Evolutionary conservation across 2,797 vertebrate genomes (phyloP).

Genomic region (Melanotaenia trifasciata): DNA sequence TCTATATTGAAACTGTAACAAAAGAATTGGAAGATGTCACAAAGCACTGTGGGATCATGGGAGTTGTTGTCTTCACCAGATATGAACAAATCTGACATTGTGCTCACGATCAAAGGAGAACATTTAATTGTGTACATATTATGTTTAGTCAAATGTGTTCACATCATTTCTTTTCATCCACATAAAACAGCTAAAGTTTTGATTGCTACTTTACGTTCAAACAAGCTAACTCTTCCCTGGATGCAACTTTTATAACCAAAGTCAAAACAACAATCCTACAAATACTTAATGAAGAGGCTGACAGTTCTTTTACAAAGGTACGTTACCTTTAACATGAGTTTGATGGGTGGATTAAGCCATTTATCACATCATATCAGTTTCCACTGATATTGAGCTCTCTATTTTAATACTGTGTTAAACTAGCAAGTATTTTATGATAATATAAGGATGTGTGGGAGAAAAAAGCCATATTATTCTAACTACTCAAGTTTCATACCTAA

Average conservation of each 20-base stretch:
- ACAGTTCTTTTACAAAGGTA: too few relatives aligned
- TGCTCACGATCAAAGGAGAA: too few relatives aligned
- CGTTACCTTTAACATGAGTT: too few relatives aligned
- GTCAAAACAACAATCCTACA: not conserved
- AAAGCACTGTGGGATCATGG: not conserved
- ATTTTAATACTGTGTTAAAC: too few relatives aligned
- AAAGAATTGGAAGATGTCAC: not conserved
- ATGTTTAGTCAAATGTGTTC: not conserved
- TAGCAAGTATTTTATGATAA: too few relatives aligned
- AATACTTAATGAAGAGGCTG: too few relatives aligned
- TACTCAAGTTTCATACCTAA: too few relatives aligned
- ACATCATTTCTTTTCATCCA: not conserved
- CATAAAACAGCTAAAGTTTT: not conserved
- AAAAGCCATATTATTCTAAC: too few relatives aligned
- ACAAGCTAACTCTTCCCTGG: not conserved
- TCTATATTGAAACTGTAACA: not conserved
- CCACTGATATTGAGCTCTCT: too few relatives aligned
- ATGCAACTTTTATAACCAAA: not conserved
- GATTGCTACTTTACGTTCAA: not conserved
- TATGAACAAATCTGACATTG: not conserved
- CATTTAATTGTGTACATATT: not conserved
- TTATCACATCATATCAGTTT: too few relatives aligned
- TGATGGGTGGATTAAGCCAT: too few relatives aligned
- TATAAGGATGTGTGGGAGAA: too few relatives aligned
- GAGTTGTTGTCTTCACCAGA: not conserved